phyloP scores from a whole-genome alignment of 2,888 invertebrate genomes.

The Papilio protenor region DNA sequence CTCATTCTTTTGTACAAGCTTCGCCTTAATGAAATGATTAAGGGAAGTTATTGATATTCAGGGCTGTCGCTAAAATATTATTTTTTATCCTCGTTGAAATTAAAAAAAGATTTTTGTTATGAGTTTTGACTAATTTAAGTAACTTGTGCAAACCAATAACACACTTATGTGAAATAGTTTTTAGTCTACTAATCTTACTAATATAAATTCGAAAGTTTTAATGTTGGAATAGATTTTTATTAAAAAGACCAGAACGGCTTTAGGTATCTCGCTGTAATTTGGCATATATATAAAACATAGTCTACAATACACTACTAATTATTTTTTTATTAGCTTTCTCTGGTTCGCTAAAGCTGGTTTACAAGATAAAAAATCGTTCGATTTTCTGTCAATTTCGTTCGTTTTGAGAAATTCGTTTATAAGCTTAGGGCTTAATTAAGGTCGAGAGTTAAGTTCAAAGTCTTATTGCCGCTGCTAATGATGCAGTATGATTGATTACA shows the following conservation, averaged over 20 bases:
- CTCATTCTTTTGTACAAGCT: constrained; percentile 64
- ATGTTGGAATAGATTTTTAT: too few relatives aligned
- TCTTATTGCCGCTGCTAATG: constrained; percentile 50
- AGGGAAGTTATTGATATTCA: constrained; percentile 61
- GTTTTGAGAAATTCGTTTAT: neutral
- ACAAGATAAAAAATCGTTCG: constrained; percentile 13
- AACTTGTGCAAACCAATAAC: neutral
- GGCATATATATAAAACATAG: too few relatives aligned
- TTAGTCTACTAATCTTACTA: too few relatives aligned
- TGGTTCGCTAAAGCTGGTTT: too few relatives aligned
- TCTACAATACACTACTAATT: too few relatives aligned
- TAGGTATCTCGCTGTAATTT: too few relatives aligned
- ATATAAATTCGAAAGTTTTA: too few relatives aligned
- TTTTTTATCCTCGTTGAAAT: neutral
- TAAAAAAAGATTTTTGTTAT: neutral
- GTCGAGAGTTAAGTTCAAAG: constrained; percentile 39
- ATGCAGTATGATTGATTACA: constrained; percentile 57
- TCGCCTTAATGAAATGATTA: constrained; percentile 74
- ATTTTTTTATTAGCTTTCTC: too few relatives aligned
- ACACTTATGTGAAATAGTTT: neutral
- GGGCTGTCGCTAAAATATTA: constrained; percentile 43
- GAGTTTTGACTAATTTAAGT: neutral
- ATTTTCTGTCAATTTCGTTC: neutral
- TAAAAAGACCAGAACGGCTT: too few relatives aligned
- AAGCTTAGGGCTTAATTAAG: constrained; percentile 39